phyloP scores from a whole-genome alignment of 1,140 invertebrate species.

The Drosophila santomea region DNA sequence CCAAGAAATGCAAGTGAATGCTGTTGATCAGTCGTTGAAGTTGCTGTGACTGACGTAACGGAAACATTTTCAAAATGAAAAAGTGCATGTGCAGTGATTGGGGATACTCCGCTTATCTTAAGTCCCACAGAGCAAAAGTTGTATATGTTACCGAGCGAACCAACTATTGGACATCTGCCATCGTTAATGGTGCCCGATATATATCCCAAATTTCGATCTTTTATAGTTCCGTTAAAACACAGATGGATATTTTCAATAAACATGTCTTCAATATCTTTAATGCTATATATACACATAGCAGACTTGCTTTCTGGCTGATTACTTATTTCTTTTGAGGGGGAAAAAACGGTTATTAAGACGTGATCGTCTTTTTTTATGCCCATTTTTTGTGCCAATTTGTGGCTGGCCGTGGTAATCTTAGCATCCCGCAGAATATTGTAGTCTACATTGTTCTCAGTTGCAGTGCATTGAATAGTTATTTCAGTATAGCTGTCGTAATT shows the following conservation, averaged over 20 bases:
- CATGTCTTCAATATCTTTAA: conserved; percentile 95
- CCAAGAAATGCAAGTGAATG: conserved; percentile 97
- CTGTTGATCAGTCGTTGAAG: conserved; percentile 89
- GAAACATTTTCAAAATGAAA: conserved; percentile 92
- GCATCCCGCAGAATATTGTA: conserved; percentile 97
- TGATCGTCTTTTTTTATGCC: conserved; percentile 91
- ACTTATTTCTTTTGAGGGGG: conserved; percentile 92
- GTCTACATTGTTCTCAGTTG: conserved; percentile 84
- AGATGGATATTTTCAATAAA: conserved; percentile 98
- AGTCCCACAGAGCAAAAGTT: conserved; percentile 96
- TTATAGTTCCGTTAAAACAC: conserved; percentile 97
- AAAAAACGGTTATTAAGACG: conserved; percentile 93
- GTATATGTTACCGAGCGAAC: conserved; percentile 94
- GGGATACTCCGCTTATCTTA: conserved; percentile 95
- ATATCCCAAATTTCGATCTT: conserved; percentile 96
- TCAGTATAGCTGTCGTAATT: conserved; percentile 98
- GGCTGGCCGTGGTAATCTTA: conserved; percentile 92
- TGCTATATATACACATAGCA: conserved; percentile 93
- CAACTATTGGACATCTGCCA: conserved; percentile 94
- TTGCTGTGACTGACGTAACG: conserved; percentile 92
- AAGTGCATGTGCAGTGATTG: conserved; percentile 90
- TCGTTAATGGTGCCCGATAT: conserved; percentile 96
- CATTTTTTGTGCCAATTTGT: conserved; percentile 91
- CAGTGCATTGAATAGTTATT: conserved; percentile 94
- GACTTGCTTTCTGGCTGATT: conserved; percentile 91